These are phyloP conservation scores for Andrena camellia DNA, from an alignment of 2,888 invertebrate species.

Conservation along the genomic window DNA sequence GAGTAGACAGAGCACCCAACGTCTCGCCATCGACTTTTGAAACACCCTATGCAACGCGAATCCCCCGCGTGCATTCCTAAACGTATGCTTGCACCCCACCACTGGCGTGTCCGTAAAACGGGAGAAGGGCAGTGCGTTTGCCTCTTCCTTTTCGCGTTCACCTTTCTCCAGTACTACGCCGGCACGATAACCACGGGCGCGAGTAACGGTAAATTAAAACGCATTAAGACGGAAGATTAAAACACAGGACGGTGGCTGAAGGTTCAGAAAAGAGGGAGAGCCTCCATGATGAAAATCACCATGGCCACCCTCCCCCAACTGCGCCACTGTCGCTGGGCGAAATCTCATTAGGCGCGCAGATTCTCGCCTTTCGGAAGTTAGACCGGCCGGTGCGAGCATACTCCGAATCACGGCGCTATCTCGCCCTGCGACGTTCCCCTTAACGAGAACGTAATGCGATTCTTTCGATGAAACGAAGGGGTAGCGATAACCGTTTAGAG, in stretches of 20 bases:
- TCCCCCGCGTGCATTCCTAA: neutral
- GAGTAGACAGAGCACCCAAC: neutral
- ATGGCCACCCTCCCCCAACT: conserved; percentile 50
- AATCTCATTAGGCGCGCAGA: conserved; percentile 60
- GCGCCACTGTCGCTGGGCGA: conserved; percentile 53
- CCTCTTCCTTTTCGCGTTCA: conserved; percentile 40
- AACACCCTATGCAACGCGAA: neutral
- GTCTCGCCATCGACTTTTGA: neutral
- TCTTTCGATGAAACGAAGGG: conserved; percentile 31
- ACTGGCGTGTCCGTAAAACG: conserved; percentile 2
- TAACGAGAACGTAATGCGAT: conserved; percentile 55
- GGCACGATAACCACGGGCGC: conserved; percentile 55
- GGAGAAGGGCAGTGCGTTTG: conserved; percentile 29
- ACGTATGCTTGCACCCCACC: conserved; percentile 3
- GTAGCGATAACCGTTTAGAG: conserved; percentile 22
- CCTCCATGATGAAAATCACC: conserved; percentile 35
- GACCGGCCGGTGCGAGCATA: conserved; percentile 9
- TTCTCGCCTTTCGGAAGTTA: conserved; percentile 25
- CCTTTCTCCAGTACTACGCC: conserved; percentile 50
- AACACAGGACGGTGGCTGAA: conserved; percentile 11
- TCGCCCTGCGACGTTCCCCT: neutral
- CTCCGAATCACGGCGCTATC: conserved; percentile 19
- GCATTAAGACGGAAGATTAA: conserved; percentile 64
- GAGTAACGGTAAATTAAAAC: conserved; percentile 77
- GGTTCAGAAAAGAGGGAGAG: conserved; percentile 37